Conservation (phyloP, 2,888 invertebrate species). For the Drosophila bunnanda region DNA sequence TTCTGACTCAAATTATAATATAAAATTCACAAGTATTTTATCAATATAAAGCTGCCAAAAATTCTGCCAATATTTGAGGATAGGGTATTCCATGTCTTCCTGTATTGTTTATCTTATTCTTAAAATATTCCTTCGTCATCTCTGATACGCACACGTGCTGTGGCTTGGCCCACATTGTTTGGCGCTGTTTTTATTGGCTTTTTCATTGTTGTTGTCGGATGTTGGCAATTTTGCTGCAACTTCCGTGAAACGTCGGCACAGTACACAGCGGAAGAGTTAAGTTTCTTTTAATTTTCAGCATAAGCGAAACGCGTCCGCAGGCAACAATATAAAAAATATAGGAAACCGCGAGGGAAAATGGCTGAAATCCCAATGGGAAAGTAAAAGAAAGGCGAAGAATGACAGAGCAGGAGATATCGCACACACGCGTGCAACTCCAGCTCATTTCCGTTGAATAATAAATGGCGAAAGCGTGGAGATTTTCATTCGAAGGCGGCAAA, state of each 20-base stretch:
- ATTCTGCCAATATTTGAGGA: not conserved
- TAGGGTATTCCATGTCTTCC: not conserved
- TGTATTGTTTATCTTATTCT: not conserved
- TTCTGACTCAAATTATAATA: too few species aligned
- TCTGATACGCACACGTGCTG: conserved; percentile 30
- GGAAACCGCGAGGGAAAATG: conserved; percentile 13
- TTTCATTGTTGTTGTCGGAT: conserved; percentile 57
- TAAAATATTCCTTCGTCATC: not conserved
- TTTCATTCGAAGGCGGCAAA: conserved; percentile 35
- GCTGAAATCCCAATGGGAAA: not conserved
- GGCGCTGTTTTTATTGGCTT: conserved; percentile 47
- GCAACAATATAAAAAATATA: conserved; percentile 54
- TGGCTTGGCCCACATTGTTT: conserved; percentile 32
- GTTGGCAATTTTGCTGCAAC: conserved; percentile 71
- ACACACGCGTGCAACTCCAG: conserved; percentile 24
- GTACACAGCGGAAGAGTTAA: conserved; percentile 58
- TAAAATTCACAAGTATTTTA: too few species aligned
- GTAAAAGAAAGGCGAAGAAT: not conserved
- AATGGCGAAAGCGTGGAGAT: conserved; percentile 46
- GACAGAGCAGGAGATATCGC: not conserved
- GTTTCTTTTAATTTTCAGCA: conserved; percentile 72
- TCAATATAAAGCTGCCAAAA: too few species aligned
- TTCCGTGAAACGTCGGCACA: conserved; percentile 54
- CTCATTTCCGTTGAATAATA: conserved; percentile 72
- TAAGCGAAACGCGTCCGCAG: conserved; percentile 58